phyloP scores from a whole-genome alignment of 2,888 invertebrate genomes.

The Lingula anatina region DNA sequence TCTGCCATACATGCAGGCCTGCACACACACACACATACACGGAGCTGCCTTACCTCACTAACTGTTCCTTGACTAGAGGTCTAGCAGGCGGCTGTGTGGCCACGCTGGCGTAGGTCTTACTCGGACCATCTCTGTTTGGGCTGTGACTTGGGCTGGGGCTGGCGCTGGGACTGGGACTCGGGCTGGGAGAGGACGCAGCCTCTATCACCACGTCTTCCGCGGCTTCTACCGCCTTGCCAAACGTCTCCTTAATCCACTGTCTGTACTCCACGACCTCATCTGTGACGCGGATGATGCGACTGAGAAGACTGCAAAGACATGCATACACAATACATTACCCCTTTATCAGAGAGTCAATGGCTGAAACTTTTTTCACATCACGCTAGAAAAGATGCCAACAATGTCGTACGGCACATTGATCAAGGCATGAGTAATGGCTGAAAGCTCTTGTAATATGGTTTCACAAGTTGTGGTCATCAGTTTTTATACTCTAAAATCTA shows the following conservation, averaged over 20 bases:
- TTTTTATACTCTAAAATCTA: no score
- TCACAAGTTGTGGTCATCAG: no score
- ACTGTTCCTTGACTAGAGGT: no score
- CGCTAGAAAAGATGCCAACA: background rate
- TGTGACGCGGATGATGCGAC: conserved; percentile 85
- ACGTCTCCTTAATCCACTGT: conserved; percentile 65
- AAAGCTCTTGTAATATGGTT: background rate
- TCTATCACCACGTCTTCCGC: conserved; percentile 68
- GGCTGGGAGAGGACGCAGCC: conserved; percentile 58
- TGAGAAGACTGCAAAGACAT: conserved; percentile 64
- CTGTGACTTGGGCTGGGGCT: no score
- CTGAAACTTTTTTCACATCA: background rate
- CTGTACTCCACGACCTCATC: conserved; percentile 82
- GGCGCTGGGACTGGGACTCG: no score
- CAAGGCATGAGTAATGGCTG: conserved; percentile 2
- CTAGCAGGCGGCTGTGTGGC: no score
- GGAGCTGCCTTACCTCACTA: no score
- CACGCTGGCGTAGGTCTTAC: background rate
- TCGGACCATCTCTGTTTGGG: no score
- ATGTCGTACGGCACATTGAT: background rate
- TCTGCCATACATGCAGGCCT: no score
- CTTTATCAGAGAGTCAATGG: no score
- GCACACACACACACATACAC: no score
- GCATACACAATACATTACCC: no score
- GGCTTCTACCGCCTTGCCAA: conserved; percentile 91